Conservation (phyloP, 2,113 vertebrate species). For the Muntiacus reevesi region DNA sequence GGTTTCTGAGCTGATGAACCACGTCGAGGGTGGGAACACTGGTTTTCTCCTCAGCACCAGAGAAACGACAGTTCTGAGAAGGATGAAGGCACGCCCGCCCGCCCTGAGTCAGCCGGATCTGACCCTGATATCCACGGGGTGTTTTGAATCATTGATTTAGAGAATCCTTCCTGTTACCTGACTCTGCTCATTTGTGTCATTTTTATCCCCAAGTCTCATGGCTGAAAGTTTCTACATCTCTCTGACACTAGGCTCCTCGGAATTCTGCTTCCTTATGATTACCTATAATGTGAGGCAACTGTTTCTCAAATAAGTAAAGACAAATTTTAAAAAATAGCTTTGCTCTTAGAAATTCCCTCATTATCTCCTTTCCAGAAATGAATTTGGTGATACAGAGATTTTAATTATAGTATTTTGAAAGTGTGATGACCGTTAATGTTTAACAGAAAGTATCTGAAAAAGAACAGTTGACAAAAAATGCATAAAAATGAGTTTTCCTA, state of each 20-base stretch:
- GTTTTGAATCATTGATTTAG: background rate
- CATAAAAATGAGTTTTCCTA: background rate
- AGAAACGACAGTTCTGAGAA: background rate
- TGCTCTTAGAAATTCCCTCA: background rate
- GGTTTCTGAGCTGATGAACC: background rate
- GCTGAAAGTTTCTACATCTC: background rate
- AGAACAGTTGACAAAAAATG: background rate
- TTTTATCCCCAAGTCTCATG: background rate
- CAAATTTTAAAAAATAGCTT: background rate
- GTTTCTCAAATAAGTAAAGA: background rate
- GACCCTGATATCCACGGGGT: background rate
- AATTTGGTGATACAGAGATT: constrained; percentile 10
- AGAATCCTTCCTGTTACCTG: background rate
- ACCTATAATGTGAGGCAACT: background rate
- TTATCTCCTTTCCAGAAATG: background rate
- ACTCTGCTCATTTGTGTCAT: background rate
- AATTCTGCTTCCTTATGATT: background rate
- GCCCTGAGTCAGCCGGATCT: background rate
- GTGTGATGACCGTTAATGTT: background rate
- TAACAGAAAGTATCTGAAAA: background rate
- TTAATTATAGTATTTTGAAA: background rate
- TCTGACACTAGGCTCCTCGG: background rate
- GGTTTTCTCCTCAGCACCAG: background rate
- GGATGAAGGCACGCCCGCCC: background rate
- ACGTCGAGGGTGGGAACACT: background rate